phyloP scores from a whole-genome alignment of 1,140 invertebrate genomes.

The Lepidurus packardi region DNA sequence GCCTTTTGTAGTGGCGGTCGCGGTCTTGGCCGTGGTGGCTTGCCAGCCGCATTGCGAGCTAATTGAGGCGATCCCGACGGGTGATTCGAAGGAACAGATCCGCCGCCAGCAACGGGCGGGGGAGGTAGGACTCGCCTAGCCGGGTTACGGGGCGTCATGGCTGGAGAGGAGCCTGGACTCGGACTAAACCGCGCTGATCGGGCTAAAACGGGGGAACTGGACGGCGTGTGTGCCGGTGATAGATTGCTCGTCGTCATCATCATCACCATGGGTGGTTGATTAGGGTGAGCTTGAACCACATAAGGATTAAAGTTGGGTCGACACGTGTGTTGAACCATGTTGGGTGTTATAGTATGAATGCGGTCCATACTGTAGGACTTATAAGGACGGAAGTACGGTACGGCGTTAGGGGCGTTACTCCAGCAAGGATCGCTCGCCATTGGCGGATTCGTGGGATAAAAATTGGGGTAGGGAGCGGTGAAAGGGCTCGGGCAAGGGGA shows the following conservation, averaged over 20 bases:
- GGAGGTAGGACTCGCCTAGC: neutral
- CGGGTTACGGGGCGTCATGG: neutral
- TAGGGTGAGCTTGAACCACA: neutral
- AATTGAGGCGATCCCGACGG: neutral
- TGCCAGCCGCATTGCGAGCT: constrained; percentile 25
- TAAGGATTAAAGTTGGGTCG: neutral
- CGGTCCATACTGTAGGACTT: constrained; percentile 34
- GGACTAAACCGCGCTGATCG: constrained; percentile 26
- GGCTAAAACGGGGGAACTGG: constrained; percentile 28
- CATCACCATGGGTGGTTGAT: neutral
- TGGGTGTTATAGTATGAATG: neutral
- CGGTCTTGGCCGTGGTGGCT: constrained; percentile 32
- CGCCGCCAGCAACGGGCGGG: neutral
- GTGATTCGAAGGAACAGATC: constrained; percentile 24
- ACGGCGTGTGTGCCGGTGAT: constrained; percentile 30
- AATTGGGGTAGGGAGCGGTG: neutral
- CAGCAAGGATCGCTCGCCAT: neutral
- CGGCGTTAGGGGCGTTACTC: neutral
- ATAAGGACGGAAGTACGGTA: neutral
- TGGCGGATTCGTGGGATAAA: neutral
- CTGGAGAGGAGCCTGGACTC: constrained; percentile 16
- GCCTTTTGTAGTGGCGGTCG: constrained; percentile 29
- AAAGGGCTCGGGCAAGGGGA: constrained; percentile 20
- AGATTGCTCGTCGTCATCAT: constrained; percentile 17
- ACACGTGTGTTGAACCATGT: neutral